These are phyloP conservation scores for Gulo gulo DNA, from an alignment of 2,113 vertebrate genomes.

Conservation along the genomic window DNA sequence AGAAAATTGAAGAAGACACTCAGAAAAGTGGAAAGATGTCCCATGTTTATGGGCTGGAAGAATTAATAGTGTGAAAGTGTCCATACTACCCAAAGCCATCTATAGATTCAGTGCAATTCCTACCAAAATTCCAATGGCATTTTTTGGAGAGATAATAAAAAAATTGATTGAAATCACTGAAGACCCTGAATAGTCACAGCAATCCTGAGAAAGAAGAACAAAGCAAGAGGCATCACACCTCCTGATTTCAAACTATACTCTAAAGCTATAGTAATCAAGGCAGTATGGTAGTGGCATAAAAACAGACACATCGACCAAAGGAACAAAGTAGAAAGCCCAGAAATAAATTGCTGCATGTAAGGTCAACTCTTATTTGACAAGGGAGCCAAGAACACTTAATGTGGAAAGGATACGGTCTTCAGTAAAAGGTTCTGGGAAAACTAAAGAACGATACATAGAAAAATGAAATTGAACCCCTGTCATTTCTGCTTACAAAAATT, in stretches of 20 bases:
- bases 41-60: background rate
- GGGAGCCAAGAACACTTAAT: no score
- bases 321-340: no score
- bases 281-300: no score
- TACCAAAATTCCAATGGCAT: background rate
- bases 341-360: no score
- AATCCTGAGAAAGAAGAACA: background rate
- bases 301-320: no score
- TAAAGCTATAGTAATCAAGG: no score
- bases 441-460: background rate
- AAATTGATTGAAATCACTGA: background rate
- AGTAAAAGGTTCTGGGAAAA: background rate
- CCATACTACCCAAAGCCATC: background rate
- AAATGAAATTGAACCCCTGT: background rate
- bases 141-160: background rate
- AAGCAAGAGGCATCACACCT: background rate
- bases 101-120: background rate
- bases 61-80: background rate
- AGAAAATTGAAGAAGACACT: background rate
- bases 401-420: background rate
- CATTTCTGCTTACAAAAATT: background rate
- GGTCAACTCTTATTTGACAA: no score
- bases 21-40: background rate
- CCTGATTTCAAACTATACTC: no score
- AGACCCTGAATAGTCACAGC: background rate